These are phyloP conservation scores for Aphodius sticticus DNA, from an alignment of 2,888 invertebrate species.

Conservation along the genomic window DNA sequence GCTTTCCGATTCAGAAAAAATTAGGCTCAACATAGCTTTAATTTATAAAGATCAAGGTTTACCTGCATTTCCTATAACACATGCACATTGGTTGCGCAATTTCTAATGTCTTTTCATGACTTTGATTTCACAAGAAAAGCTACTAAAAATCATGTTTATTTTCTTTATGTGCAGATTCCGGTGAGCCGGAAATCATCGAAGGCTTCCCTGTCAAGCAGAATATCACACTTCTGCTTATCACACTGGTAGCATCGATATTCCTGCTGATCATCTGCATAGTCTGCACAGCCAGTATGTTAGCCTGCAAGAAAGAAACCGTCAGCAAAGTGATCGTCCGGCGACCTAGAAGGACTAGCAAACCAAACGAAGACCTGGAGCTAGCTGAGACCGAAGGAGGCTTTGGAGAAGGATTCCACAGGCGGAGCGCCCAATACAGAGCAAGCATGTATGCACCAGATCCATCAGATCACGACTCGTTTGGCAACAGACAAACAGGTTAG, in stretches of 20 bases:
- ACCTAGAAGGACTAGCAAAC: conserved; percentile 50
- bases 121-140: not conserved
- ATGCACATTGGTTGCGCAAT: too few species aligned
- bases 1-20: too few species aligned
- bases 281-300: conserved; percentile 54
- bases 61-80: too few species aligned
- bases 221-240: conserved; percentile 57
- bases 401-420: conserved; percentile 58
- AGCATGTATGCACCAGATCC: conserved; percentile 57
- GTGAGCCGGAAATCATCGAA: conserved; percentile 6
- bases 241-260: conserved; percentile 53
- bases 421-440: conserved; percentile 58
- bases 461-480: conserved; percentile 45
- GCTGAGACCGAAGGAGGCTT: conserved; percentile 56
- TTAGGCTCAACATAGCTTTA: too few species aligned
- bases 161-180: conserved; percentile 4
- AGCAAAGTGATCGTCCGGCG: conserved; percentile 48
- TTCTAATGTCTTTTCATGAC: too few species aligned
- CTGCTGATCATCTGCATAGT: conserved; percentile 57
- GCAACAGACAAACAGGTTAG: conserved; percentile 35
- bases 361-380: conserved; percentile 57
- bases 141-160: not conserved
- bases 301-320: conserved; percentile 52
- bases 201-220: conserved; percentile 45
- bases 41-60: too few species aligned